Conservation (phyloP, 35 echinoderm and acorn worm species). For the Stichopus chloronotus region DNA sequence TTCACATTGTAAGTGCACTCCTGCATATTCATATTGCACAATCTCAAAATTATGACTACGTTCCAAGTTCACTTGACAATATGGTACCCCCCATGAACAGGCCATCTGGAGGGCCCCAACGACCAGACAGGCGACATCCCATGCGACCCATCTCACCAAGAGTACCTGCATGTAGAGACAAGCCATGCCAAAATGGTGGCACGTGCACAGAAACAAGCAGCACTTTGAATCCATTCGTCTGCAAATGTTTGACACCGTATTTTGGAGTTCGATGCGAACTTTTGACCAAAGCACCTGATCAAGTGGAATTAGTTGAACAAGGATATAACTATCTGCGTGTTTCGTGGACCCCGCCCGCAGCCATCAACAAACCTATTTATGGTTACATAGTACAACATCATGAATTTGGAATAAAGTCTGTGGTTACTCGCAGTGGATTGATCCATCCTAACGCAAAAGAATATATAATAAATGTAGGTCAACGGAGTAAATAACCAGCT, state of each 20-base stretch:
- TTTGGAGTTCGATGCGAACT: conserved; percentile 65
- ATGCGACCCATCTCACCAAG: neutral
- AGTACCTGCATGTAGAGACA: neutral
- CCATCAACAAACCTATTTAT: conserved; percentile 52
- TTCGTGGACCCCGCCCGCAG: conserved; percentile 61
- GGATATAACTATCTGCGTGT: conserved; percentile 26
- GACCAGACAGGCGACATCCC: conserved; percentile 42
- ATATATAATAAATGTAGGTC: conserved; percentile 79
- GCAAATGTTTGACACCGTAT: conserved; percentile 70
- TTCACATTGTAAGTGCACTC: neutral
- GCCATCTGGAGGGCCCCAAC: neutral
- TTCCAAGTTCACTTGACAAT: neutral
- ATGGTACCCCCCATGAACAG: conserved; percentile 15
- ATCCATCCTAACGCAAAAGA: conserved; percentile 74
- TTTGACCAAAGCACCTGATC: conserved; percentile 66
- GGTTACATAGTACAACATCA: conserved; percentile 85
- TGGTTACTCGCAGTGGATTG: conserved; percentile 48
- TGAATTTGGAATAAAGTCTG: conserved; percentile 65
- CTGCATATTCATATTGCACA: neutral
- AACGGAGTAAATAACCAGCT: too few relatives aligned
- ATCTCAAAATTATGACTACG: neutral
- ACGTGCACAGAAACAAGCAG: conserved; percentile 43
- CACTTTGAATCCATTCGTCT: conserved; percentile 23
- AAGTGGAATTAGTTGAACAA: conserved; percentile 57
- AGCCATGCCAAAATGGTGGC: conserved; percentile 74